phyloP scores from a whole-genome alignment of 2,113 vertebrate species.

The Baryphthengus martii region DNA sequence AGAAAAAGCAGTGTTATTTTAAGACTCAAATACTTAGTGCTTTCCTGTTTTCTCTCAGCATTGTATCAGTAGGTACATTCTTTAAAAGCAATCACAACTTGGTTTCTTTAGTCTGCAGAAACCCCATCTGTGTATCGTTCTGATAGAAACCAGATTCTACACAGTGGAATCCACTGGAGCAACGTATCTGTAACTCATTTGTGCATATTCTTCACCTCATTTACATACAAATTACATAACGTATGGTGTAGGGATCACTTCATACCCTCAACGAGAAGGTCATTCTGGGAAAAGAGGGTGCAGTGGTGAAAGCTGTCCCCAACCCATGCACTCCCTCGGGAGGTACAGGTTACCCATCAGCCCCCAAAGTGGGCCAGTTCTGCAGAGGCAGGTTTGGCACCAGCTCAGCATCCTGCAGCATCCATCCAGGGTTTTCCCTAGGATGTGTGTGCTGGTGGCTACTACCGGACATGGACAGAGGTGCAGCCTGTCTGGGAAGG shows the following conservation, averaged over 20 bases:
- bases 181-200: not conserved
- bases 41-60: constrained; percentile 53
- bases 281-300: not conserved
- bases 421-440: not conserved
- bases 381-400: not conserved
- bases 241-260: accelerated
- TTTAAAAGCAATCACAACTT: constrained; percentile 32
- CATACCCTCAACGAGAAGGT: not conserved
- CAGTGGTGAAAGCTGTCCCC: not conserved
- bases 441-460: accelerated
- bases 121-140: not conserved
- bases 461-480: not conserved
- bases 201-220: constrained; percentile 4
- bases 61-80: constrained; percentile 60
- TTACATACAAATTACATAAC: constrained; percentile 46
- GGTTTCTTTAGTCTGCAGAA: constrained; percentile 34
- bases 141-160: constrained; percentile 48
- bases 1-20: constrained; percentile 48
- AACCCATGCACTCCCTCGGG: not conserved
- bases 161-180: not conserved
- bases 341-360: not conserved
- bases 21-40: not conserved
- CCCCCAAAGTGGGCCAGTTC: accelerated
- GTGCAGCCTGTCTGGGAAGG: not conserved
- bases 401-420: accelerated